Evolutionary conservation across 2,113 vertebrate species (phyloP).

Genomic region (Apeltes quadracus): DNA sequence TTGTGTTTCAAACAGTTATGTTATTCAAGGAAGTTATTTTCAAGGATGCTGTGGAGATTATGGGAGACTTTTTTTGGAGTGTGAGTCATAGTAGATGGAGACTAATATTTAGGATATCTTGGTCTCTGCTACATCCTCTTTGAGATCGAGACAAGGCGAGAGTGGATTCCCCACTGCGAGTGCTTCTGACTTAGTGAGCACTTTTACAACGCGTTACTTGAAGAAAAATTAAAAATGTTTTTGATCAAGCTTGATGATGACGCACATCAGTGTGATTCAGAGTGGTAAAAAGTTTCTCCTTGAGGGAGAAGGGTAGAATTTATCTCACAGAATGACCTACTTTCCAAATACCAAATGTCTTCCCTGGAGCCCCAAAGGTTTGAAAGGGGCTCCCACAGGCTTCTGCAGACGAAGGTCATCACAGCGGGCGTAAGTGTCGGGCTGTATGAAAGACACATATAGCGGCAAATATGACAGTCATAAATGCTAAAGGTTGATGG

Average conservation of each 20-base stretch:
- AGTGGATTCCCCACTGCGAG: neutral
- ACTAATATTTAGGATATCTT: neutral
- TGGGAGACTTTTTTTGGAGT: neutral
- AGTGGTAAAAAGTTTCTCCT: slow-evolving; percentile 56
- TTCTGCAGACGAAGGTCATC: slow-evolving; percentile 26
- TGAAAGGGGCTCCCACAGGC: slow-evolving; percentile 30
- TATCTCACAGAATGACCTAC: slow-evolving; percentile 59
- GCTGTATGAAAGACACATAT: neutral
- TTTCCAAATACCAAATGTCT: slow-evolving; percentile 52
- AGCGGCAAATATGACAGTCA: neutral
- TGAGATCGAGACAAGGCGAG: neutral
- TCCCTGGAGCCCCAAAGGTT: slow-evolving; percentile 10
- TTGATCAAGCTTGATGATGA: slow-evolving; percentile 13
- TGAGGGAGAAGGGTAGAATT: slow-evolving; percentile 54
- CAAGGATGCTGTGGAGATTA: neutral
- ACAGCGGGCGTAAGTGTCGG: neutral
- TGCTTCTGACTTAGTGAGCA: too few species aligned
- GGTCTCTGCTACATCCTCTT: neutral
- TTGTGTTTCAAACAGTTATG: neutral
- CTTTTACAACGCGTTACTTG: too few species aligned
- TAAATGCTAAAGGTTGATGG: neutral
- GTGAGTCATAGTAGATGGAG: neutral
- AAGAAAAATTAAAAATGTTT: too few species aligned
- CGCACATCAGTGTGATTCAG: slow-evolving; percentile 44
- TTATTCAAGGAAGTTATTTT: neutral